Evolutionary conservation across 23 tunicate species (phyloP).

Genomic region (Oikopleura albicans): DNA sequence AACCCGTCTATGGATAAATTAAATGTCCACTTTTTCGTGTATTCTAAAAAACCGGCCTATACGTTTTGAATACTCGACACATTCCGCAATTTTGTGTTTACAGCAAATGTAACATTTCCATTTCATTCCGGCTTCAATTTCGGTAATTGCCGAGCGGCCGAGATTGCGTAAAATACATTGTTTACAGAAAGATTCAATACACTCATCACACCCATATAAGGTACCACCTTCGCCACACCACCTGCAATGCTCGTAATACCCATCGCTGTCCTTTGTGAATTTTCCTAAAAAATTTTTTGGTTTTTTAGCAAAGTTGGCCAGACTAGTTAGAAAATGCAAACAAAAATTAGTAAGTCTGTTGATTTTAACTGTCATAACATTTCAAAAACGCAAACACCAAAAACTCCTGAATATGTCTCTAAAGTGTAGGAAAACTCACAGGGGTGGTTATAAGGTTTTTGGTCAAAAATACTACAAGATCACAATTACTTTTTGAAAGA

Average conservation of each 20-base stretch:
- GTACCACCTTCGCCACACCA: conserved; percentile 16
- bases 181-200: not conserved
- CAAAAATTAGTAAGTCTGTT: too few species aligned
- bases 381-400: too few species aligned
- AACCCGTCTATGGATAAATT: too few species aligned
- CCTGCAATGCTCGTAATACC: conserved; percentile 12
- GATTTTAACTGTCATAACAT: too few species aligned
- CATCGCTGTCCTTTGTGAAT: not conserved
- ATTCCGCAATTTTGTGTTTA: not conserved
- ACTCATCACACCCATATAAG: not conserved
- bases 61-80: not conserved
- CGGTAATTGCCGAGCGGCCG: not conserved
- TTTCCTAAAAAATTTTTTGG: not conserved
- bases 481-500: too few species aligned
- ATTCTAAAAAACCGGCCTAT: not conserved
- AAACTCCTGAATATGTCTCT: too few species aligned
- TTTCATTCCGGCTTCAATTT: not conserved
- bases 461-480: too few species aligned
- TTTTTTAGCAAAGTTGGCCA: too few species aligned
- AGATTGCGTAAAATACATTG: conserved; percentile 15
- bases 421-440: too few species aligned
- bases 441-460: too few species aligned
- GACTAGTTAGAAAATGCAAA: too few species aligned
- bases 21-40: too few species aligned
- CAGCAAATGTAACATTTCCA: conserved; percentile 3